phyloP scores from a whole-genome alignment of 2,113 vertebrate species.

The Gambusia affinis region DNA sequence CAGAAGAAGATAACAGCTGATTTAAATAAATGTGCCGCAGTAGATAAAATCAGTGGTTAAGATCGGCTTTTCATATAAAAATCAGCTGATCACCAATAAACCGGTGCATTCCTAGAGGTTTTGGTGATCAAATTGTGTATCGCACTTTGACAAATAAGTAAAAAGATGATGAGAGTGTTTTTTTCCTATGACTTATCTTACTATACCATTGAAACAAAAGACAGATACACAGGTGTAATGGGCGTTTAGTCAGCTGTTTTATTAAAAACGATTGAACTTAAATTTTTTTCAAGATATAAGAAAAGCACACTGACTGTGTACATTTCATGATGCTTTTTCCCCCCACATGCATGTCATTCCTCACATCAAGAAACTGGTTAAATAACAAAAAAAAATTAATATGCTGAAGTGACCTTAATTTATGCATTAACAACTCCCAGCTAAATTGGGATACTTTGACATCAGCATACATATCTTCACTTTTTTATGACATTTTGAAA shows the following conservation, averaged over 20 bases:
- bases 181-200: not conserved
- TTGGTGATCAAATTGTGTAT: too few species aligned
- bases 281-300: not conserved
- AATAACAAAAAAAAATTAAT: constrained; percentile 11
- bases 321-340: not conserved
- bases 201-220: not conserved
- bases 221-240: not conserved
- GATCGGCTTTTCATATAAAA: too few species aligned
- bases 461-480: constrained; percentile 35
- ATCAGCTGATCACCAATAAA: too few species aligned
- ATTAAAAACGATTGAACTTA: not conserved
- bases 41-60: too few species aligned
- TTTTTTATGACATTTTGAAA: constrained; percentile 62
- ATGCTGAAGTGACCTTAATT: constrained; percentile 18
- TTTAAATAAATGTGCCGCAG: too few species aligned
- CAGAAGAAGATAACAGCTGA: too few species aligned
- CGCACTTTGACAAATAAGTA: too few species aligned
- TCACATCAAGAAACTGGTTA: not conserved
- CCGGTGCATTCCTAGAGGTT: too few species aligned
- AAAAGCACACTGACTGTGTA: not conserved
- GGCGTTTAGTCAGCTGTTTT: not conserved
- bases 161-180: too few species aligned
- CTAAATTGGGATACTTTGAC: constrained; percentile 43
- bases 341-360: not conserved
- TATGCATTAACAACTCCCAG: constrained; percentile 19